A percentile compares a stretch with the other conserved stretches of the same genome.
These are phyloP conservation scores for Tetropium fuscum DNA, from an alignment of 2,888 invertebrate genomes.

Conservation along the genomic window DNA sequence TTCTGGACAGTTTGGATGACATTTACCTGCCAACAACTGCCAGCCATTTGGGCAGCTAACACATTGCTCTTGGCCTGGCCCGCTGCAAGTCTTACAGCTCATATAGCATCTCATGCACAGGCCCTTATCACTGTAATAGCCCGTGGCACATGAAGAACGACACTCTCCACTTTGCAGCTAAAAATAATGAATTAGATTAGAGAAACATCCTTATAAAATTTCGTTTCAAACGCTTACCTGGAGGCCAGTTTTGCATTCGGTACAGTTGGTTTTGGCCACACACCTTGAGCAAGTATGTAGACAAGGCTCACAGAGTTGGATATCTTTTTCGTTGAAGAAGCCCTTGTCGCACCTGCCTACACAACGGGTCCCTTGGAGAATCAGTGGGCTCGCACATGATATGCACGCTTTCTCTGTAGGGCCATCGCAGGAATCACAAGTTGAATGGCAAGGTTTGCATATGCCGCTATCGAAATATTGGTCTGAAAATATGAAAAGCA, in stretches of 20 bases:
- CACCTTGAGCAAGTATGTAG: constrained; percentile 84
- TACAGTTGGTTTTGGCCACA: constrained; percentile 84
- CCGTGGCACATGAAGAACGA: constrained; percentile 81
- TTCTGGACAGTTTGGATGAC: constrained; percentile 87
- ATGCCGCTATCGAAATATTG: constrained; percentile 79
- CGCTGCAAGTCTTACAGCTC: constrained; percentile 87
- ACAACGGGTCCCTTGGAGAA: constrained; percentile 80
- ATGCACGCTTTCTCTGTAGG: constrained; percentile 79
- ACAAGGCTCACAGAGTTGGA: constrained; percentile 78
- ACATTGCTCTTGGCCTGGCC: constrained; percentile 86
- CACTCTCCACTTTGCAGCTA: constrained; percentile 85
- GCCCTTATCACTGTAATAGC: constrained; percentile 89
- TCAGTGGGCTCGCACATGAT: constrained; percentile 79
- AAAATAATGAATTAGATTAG: constrained; percentile 31
- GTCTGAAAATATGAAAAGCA: no score
- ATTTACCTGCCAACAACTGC: constrained; percentile 86
- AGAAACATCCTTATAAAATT: not conserved
- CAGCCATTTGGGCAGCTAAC: constrained; percentile 85
- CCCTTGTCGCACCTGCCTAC: constrained; percentile 82
- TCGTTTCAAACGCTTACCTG: constrained; percentile 71
- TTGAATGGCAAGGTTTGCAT: constrained; percentile 81
- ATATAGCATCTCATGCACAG: constrained; percentile 86
- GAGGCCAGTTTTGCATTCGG: constrained; percentile 80
- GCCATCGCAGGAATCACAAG: constrained; percentile 88
- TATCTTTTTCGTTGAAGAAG: constrained; percentile 75